Evolutionary conservation across 2,888 invertebrate genomes (phyloP), one percentile per base, ranked within the genome.

Genomic region (Spodoptera littoralis): DNA sequence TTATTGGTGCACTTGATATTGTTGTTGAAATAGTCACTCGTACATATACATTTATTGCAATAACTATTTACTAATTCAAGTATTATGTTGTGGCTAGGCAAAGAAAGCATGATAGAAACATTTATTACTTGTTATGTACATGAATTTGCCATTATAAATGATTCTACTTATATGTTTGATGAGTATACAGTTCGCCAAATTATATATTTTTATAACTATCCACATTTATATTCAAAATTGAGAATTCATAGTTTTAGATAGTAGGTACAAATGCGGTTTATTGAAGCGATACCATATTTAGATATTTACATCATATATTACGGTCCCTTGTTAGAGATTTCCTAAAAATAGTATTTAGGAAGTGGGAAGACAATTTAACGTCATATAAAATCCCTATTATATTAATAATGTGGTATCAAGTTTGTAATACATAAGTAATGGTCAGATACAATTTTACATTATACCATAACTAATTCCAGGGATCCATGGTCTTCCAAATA

Each of bases 191-290:
- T 89, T 90, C 90, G 91, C 90, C 89, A 91, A 93, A 92, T 84
- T 90, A 88, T 84, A 83, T 86, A 87, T 89, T 88, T 89, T 85
- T 91, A 91, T 92, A 92, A 88, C 89, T 91, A 89, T 87, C 88
- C 91, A 91, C 89, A 87, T 90, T 91, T 88, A 90, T 90, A 92
- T 90, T 91, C 90, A 82, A 93, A 92, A 92, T 92, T 92, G 85
- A 88, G 81, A 89, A 88, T 88, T 83, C 84, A 86, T 90, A 88
- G 88, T 85, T 84, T 89, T 88, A 86, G 85, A 83, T 79, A 80
- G 75, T 85, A 82, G 82, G 83, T 83, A 84, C 80, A 84, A 82
- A 83, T 83, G 86, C 85, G 79, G 84, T 87, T 87, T 87, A 85
- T 82, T 81, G 82, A 86, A 84, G 84, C 84, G 81, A 85, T 86